phyloP scores from a whole-genome alignment of 2,888 invertebrate genomes.

The Ormyrus pomaceus region DNA sequence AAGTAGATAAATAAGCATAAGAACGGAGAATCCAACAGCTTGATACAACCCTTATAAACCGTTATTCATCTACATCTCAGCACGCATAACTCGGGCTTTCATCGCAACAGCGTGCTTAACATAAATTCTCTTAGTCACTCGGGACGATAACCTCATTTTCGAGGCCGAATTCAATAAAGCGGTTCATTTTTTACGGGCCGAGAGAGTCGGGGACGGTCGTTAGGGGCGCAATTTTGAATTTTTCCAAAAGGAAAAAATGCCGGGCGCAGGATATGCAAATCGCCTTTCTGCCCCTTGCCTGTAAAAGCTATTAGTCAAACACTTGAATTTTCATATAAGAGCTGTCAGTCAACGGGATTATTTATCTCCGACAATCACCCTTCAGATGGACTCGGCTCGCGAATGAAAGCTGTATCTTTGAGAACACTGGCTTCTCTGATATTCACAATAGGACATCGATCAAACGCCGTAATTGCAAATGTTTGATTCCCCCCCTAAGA shows the following conservation, averaged over 20 bases:
- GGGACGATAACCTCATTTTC: not conserved
- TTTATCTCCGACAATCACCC: slow-evolving; percentile 66
- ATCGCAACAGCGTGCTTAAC: not conserved
- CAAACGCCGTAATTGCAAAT: slow-evolving; percentile 55
- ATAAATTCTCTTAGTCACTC: not conserved
- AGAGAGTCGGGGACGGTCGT: not conserved
- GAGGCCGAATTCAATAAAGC: slow-evolving; percentile 1
- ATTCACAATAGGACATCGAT: slow-evolving; percentile 51
- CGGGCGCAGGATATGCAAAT: not conserved
- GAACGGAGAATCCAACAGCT: not conserved
- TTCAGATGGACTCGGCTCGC: slow-evolving; percentile 40
- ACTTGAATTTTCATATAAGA: slow-evolving; percentile 70
- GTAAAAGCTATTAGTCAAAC: slow-evolving; percentile 67
- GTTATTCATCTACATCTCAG: slow-evolving; percentile 1
- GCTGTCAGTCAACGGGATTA: slow-evolving; percentile 70
- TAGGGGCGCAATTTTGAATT: no score
- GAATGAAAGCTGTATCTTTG: not conserved
- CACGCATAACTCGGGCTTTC: not conserved
- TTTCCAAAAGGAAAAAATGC: no score
- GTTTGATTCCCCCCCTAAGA: slow-evolving; percentile 36
- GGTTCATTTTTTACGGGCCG: not conserved
- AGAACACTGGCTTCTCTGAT: slow-evolving; percentile 28
- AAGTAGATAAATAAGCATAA: not conserved
- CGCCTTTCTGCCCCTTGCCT: not conserved
- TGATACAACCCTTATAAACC: not conserved